Percentiles rank a stretch among this genome's conserved stretches.
Conservation (phyloP, 1,140 invertebrate genomes). For the Drosophila lowei region DNA sequence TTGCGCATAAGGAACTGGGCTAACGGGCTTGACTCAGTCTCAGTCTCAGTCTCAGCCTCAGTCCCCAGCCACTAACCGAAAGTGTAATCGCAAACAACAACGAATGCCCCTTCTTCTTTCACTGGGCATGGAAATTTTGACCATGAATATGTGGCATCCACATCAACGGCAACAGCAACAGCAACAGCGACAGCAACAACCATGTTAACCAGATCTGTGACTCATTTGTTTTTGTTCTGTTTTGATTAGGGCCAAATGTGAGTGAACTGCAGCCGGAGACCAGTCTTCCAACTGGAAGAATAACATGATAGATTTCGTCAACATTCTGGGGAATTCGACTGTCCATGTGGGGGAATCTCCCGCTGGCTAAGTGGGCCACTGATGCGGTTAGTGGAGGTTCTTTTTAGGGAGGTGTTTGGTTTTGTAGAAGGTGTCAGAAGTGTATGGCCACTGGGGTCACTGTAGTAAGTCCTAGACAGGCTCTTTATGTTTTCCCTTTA, state of each 20-base stretch:
- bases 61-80: conserved; percentile 49
- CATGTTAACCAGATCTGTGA: conserved; percentile 55
- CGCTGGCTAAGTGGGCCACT: conserved; percentile 26
- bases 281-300: conserved; percentile 21
- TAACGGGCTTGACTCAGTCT: conserved; percentile 59
- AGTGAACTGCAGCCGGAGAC: conserved; percentile 51
- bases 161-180: conserved; percentile 13
- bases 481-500: too few relatives aligned
- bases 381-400: not conserved
- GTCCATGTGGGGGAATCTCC: conserved; percentile 27
- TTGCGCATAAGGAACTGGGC: conserved; percentile 68
- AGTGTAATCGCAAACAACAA: conserved; percentile 64
- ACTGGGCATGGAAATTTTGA: conserved; percentile 67
- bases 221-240: conserved; percentile 71
- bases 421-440: not conserved
- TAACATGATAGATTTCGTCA: conserved; percentile 62
- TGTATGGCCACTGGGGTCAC: too few relatives aligned
- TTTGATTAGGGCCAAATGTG: conserved; percentile 78
- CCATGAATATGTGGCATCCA: conserved; percentile 56
- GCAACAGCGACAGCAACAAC: conserved; percentile 15
- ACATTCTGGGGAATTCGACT: conserved; percentile 45
- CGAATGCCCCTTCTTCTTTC: conserved; percentile 35
- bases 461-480: not conserved
- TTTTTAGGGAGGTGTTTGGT: not conserved
- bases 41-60: conserved; percentile 15